Conservation (phyloP, 2,888 invertebrate genomes). For the Tyria jacobaeae region DNA sequence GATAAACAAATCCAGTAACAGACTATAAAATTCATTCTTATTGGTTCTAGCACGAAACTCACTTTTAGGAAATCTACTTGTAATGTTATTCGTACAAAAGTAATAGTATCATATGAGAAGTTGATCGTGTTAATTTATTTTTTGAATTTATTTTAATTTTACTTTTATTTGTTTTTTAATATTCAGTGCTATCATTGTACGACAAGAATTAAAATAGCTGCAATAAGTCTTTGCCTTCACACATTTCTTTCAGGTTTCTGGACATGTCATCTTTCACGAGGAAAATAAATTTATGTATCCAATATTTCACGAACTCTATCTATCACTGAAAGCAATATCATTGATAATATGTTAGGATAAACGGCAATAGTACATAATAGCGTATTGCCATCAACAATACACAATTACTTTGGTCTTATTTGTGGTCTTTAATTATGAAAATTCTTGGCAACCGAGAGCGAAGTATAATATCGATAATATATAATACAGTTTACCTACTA, state of each 20-base stretch:
- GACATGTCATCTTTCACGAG: conserved; percentile 1
- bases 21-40: not conserved
- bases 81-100: too few relatives aligned
- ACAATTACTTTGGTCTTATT: not conserved
- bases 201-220: conserved; percentile 9
- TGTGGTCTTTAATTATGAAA: too few relatives aligned
- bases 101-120: not conserved
- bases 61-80: too few relatives aligned
- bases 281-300: not conserved
- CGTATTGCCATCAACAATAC: not conserved
- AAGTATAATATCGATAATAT: too few relatives aligned
- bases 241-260: not conserved
- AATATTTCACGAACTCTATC: conserved; percentile 14
- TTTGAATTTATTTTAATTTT: too few relatives aligned
- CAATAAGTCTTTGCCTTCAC: not conserved
- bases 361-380: conserved; percentile 4
- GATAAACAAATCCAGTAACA: too few relatives aligned
- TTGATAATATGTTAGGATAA: conserved; percentile 5
- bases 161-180: too few relatives aligned
- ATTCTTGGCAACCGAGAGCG: too few relatives aligned
- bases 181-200: conserved; percentile 5
- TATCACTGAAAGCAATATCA: conserved; percentile 15
- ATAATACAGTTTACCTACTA: too few relatives aligned
- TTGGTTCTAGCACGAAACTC: not conserved
- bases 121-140: too few relatives aligned